These are phyloP conservation scores for Rhopalosiphum padi DNA, from an alignment of 1,140 invertebrate species.

Conservation along the genomic window DNA sequence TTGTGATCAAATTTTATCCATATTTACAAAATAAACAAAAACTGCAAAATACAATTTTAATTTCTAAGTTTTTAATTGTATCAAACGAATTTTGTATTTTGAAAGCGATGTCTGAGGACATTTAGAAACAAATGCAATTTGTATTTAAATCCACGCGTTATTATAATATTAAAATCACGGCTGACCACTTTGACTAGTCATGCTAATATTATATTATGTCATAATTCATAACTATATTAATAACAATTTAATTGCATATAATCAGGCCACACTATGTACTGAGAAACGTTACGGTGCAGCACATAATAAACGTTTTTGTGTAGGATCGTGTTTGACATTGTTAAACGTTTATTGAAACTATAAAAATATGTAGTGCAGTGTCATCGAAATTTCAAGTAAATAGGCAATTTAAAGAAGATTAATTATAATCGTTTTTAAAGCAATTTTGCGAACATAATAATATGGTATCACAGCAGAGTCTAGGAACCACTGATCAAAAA, in stretches of 20 bases:
- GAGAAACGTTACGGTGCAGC: background rate
- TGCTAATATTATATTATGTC: background rate
- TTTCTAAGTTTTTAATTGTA: background rate
- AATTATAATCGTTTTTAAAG: background rate
- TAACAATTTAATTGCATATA: background rate
- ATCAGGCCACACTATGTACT: no score
- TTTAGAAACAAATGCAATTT: background rate
- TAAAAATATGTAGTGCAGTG: background rate
- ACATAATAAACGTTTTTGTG: background rate
- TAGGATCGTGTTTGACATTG: background rate
- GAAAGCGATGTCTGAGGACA: background rate
- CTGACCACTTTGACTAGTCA: background rate
- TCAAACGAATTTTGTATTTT: background rate
- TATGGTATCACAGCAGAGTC: background rate
- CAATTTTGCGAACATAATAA: background rate
- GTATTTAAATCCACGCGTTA: background rate
- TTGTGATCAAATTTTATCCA: background rate
- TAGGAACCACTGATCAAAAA: background rate
- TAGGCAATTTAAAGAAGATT: background rate
- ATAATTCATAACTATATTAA: background rate
- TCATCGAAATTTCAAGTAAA: background rate
- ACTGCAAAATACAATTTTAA: background rate
- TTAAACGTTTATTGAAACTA: background rate
- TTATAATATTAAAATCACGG: background rate
- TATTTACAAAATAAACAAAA: background rate